These are phyloP conservation scores for Vannuccia rotundouncinata DNA, from an alignment of 2,888 invertebrate species.

Conservation along the genomic window DNA sequence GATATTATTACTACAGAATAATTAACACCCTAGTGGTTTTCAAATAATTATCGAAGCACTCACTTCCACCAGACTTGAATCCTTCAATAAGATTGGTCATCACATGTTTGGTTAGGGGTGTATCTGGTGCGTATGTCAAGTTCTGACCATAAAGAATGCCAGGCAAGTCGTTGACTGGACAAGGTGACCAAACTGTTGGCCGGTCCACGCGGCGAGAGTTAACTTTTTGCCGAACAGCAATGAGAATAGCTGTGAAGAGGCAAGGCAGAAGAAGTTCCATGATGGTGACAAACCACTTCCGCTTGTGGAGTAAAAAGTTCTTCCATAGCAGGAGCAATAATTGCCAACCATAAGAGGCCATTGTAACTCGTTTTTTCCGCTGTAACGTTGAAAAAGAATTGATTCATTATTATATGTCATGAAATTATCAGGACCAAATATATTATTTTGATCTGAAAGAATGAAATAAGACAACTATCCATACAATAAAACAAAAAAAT, in stretches of 20 bases:
- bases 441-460: too few relatives aligned
- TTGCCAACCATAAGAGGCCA: constrained; percentile 19
- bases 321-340: constrained; percentile 74
- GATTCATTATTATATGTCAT: too few relatives aligned
- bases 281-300: constrained; percentile 65
- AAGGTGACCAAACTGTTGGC: constrained; percentile 45
- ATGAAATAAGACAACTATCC: too few relatives aligned
- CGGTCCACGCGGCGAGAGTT: constrained; percentile 59
- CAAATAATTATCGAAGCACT: too few relatives aligned
- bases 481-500: too few relatives aligned
- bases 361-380: too few relatives aligned
- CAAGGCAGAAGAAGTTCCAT: constrained; percentile 61
- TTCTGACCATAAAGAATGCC: neutral
- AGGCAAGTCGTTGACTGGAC: constrained; percentile 42
- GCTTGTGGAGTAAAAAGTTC: constrained; percentile 70
- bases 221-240: constrained; percentile 66
- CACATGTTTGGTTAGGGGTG: constrained; percentile 42
- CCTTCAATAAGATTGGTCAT: constrained; percentile 40
- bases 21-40: too few relatives aligned
- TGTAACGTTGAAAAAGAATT: too few relatives aligned
- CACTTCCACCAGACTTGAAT: neutral
- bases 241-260: constrained; percentile 61
- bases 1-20: too few relatives aligned
- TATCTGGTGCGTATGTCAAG: constrained; percentile 44
- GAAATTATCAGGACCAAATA: too few relatives aligned